A percentile compares a stretch with the other conserved stretches of the same genome.
Evolutionary conservation across 2,113 vertebrate species (phyloP).

Genomic region (Dicentrarchus labrax): DNA sequence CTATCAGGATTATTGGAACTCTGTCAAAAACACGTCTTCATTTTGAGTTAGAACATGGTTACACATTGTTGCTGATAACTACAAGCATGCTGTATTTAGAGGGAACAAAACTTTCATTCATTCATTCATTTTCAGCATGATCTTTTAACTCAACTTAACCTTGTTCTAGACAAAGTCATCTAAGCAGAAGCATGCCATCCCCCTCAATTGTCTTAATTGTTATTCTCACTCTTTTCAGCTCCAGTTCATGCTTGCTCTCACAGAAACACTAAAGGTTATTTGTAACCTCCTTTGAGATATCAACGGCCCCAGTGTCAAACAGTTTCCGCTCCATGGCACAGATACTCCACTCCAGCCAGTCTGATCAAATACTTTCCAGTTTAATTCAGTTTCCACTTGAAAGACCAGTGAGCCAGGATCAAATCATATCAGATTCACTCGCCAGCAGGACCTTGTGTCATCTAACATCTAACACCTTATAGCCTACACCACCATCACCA

Average conservation of each 20-base stretch:
- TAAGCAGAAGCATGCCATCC: background rate
- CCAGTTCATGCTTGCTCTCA: conserved; percentile 31
- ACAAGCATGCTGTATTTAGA: background rate
- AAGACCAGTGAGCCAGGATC: conserved; percentile 46
- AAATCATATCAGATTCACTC: conserved; percentile 47
- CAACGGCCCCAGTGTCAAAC: conserved; percentile 42
- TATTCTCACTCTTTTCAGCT: conserved; percentile 20
- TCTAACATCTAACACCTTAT: conserved; percentile 37
- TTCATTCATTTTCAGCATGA: background rate
- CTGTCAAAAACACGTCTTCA: background rate
- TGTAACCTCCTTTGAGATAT: conserved; percentile 43
- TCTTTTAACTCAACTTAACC: conserved; percentile 6
- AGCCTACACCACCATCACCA: background rate
- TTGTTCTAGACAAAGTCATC: background rate
- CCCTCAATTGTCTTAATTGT: conserved; percentile 1
- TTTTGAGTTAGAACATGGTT: background rate
- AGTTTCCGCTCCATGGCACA: conserved; percentile 37
- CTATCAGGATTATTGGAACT: background rate
- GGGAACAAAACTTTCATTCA: background rate
- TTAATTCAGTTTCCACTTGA: conserved; percentile 61
- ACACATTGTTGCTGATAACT: background rate
- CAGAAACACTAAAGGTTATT: conserved; percentile 53
- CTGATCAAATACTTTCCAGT: conserved; percentile 44
- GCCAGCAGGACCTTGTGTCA: conserved; percentile 39
- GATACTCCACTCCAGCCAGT: conserved; percentile 40